These are phyloP conservation scores for Cacatua alba DNA, from an alignment of 2,113 vertebrate species.

Conservation along the genomic window DNA sequence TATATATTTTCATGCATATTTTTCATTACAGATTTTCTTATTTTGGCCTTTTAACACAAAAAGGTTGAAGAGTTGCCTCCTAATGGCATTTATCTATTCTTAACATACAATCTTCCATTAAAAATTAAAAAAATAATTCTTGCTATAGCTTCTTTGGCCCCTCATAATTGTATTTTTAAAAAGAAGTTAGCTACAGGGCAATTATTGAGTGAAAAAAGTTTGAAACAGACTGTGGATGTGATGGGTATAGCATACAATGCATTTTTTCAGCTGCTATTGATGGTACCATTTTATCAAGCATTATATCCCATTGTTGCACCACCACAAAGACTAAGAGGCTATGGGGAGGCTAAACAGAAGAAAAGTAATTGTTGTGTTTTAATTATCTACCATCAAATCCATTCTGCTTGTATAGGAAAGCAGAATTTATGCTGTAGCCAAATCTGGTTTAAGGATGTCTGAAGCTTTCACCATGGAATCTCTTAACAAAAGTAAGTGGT, in stretches of 20 bases:
- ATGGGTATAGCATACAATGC: background rate
- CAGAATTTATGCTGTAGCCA: slow-evolving; percentile 97
- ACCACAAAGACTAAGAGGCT: background rate
- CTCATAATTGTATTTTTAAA: background rate
- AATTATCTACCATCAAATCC: background rate
- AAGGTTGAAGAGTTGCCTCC: background rate
- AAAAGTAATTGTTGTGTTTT: background rate
- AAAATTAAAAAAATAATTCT: background rate
- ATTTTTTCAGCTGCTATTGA: background rate
- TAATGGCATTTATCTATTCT: background rate
- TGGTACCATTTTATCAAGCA: background rate
- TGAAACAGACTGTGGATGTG: background rate
- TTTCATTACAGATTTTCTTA: background rate
- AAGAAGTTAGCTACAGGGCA: background rate
- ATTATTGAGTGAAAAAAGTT: background rate
- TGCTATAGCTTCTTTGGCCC: background rate
- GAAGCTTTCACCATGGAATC: slow-evolving; percentile 85
- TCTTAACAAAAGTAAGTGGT: slow-evolving; percentile 85
- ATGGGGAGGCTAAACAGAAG: background rate
- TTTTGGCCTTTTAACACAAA: background rate
- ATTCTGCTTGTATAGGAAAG: slow-evolving; percentile 85
- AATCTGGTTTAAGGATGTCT: slow-evolving; percentile 94
- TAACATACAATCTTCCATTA: background rate
- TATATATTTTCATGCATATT: background rate
- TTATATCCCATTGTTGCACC: background rate